phyloP scores from a whole-genome alignment of 2,888 invertebrate species.

The Orthosia incerta region DNA sequence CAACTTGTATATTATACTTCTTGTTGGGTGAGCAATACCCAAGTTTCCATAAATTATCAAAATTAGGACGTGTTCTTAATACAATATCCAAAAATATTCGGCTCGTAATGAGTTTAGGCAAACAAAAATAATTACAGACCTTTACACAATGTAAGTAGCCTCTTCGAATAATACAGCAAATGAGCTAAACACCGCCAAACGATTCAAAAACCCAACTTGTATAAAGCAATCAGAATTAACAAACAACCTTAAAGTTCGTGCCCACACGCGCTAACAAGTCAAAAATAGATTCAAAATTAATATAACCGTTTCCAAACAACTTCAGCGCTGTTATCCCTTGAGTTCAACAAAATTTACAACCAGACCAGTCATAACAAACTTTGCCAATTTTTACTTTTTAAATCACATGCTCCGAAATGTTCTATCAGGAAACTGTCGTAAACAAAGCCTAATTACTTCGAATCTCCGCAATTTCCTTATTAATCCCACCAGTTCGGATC shows the following conservation, averaged over 20 bases:
- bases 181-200: neutral
- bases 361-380: conserved; percentile 39
- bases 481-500: conserved; percentile 63
- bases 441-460: conserved; percentile 57
- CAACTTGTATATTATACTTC: neutral
- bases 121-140: neutral
- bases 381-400: conserved; percentile 43
- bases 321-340: conserved; percentile 4
- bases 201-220: conserved; percentile 20
- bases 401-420: conserved; percentile 52
- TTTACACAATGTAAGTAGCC: too few species aligned
- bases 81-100: neutral
- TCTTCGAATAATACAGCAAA: conserved; percentile 3
- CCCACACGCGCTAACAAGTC: conserved; percentile 19
- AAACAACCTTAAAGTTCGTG: conserved; percentile 24
- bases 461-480: conserved; percentile 62
- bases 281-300: conserved; percentile 52
- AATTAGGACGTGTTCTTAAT: too few species aligned
- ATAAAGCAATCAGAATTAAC: conserved; percentile 31
- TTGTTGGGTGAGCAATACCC: neutral
- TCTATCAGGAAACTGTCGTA: conserved; percentile 50
- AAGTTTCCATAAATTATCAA: neutral
- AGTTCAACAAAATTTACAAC: conserved; percentile 26
- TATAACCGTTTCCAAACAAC: conserved; percentile 16
- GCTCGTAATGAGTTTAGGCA: neutral